Percentiles rank a stretch among this genome's conserved stretches.
Evolutionary conservation across 2,797 vertebrate genomes (phyloP).

Genomic region (Microctenopoma steveboyesi): DNA sequence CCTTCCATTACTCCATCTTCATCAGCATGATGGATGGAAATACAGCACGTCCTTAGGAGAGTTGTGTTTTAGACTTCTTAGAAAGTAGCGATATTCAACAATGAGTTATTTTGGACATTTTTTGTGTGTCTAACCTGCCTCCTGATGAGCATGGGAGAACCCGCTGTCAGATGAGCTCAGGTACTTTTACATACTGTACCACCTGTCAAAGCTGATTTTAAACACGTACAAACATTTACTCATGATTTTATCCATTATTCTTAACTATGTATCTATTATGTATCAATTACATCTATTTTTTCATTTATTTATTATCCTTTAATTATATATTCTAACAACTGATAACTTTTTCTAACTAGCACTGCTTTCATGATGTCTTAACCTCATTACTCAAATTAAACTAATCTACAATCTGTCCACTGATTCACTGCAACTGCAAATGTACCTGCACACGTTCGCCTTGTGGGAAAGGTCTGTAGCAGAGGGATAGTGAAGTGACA

Average conservation of each 20-base stretch:
- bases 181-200: no score
- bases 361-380: no score
- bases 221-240: no score
- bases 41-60: conserved; percentile 29
- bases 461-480: background rate
- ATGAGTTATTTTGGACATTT: conserved; percentile 8
- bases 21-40: conserved; percentile 58
- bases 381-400: no score
- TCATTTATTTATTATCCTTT: background rate
- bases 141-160: no score
- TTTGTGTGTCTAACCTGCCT: background rate
- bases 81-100: conserved; percentile 9
- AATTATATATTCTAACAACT: background rate
- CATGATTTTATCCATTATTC: no score
- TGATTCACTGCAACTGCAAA: background rate
- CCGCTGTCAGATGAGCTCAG: no score
- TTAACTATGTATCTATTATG: background rate
- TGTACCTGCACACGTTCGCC: no score
- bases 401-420: background rate
- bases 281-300: background rate
- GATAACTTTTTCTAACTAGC: background rate
- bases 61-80: conserved; percentile 26
- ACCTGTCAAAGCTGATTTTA: background rate
- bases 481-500: background rate
- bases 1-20: conserved; percentile 61